phyloP scores from a whole-genome alignment of 2,797 vertebrate genomes.

The Typhlichthys subterraneus region DNA sequence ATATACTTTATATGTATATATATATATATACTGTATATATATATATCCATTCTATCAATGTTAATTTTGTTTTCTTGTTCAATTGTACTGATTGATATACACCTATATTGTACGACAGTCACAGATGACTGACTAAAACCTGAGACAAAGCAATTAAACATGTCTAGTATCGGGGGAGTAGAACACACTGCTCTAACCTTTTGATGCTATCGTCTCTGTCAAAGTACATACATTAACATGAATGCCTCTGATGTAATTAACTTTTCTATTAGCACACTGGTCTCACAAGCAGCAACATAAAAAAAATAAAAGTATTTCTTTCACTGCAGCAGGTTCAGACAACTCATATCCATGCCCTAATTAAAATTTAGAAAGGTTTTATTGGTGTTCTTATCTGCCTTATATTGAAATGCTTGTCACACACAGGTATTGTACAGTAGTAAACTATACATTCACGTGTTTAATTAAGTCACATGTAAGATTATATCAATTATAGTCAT shows the following conservation, averaged over 20 bases:
- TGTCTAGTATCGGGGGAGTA: constrained; percentile 63
- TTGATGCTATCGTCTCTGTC: constrained; percentile 71
- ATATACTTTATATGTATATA: no score
- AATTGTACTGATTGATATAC: constrained; percentile 34
- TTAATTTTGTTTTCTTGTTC: constrained; percentile 11
- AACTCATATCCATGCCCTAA: constrained; percentile 65
- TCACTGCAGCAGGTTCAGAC: constrained; percentile 52
- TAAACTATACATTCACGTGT: no score
- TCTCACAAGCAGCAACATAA: constrained; percentile 68
- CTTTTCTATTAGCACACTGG: constrained; percentile 76
- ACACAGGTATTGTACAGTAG: constrained; percentile 16
- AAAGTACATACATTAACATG: constrained; percentile 77
- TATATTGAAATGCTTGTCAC: constrained; percentile 40
- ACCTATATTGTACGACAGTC: constrained; percentile 56
- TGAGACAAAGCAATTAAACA: constrained; percentile 72
- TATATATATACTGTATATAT: no score
- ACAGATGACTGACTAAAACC: constrained; percentile 56
- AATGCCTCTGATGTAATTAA: constrained; percentile 77
- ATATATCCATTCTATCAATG: no score
- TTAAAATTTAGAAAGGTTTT: constrained; percentile 63
- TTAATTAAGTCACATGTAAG: no score
- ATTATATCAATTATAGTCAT: no score
- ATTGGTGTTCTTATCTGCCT: constrained; percentile 51
- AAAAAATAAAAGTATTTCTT: constrained; percentile 56
- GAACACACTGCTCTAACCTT: constrained; percentile 70